These are phyloP conservation scores for Geophilus truncorum DNA, from an alignment of 2,888 invertebrate genomes.

Conservation along the genomic window DNA sequence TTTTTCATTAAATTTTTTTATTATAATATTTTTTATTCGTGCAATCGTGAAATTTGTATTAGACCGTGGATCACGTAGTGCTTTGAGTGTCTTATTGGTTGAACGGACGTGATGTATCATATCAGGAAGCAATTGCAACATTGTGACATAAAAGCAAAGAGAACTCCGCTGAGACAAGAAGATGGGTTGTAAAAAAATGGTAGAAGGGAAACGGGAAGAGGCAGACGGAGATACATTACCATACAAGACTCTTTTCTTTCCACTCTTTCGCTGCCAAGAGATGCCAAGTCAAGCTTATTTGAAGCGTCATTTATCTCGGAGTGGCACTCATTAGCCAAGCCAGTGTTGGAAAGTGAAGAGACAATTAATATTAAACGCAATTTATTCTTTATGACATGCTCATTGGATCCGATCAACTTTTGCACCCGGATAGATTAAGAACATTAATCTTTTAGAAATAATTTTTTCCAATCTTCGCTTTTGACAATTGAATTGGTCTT, in stretches of 20 bases:
- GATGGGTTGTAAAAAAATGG: background rate
- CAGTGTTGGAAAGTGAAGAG: background rate
- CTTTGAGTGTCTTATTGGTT: constrained; percentile 11
- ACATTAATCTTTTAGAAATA: background rate
- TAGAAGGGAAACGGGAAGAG: background rate
- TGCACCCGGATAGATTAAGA: background rate
- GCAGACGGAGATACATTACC: constrained; percentile 6
- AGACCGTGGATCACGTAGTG: background rate
- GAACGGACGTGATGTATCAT: constrained; percentile 6
- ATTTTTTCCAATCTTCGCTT: background rate
- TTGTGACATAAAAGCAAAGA: background rate
- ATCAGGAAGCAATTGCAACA: background rate
- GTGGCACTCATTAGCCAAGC: background rate
- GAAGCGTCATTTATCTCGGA: background rate
- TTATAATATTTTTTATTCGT: background rate
- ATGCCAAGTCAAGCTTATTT: background rate
- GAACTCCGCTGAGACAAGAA: background rate
- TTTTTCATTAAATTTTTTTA: background rate
- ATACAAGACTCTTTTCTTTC: background rate
- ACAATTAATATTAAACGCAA: constrained; percentile 8
- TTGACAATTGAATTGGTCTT: background rate
- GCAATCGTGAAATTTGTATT: background rate
- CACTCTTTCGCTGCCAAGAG: background rate
- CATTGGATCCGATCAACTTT: background rate
- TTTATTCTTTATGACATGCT: background rate